Evolutionary conservation across 2,797 vertebrate genomes (phyloP), one percentile per base, ranked within the genome.

Genomic region (Todus mexicanus): DNA sequence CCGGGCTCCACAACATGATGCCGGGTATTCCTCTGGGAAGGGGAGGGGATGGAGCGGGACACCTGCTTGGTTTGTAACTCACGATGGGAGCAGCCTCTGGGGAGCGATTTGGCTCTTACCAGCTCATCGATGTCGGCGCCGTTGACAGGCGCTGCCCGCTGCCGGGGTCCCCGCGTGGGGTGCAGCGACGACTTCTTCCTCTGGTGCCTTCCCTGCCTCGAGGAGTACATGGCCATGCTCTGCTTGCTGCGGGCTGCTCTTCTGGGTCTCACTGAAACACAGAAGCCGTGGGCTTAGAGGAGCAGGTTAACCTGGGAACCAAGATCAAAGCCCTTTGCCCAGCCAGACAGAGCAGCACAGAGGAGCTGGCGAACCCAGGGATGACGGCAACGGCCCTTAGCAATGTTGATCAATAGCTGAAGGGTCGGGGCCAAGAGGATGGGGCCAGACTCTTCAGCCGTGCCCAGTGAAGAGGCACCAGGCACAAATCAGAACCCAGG

Each of bases 111-210:
- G 65, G 54, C 71, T 93, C 98, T 98, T 97, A 99, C 99, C 98
- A 99, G 98, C 91, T 99, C 99, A 5, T 99, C 99, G 2, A 99
- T 98, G 97, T 99, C 99, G 12, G 98, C 97, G 2, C 98, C 98
- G 23, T 98, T 98, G 97, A 94, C 98, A 61, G 98, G 96, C 16
- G 97, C 92, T 13, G 84, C 84, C 94, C 97, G 98, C 38, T 96
- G 97, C 74, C 82, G 97, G 35, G 97, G 57, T 89, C 97, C 94
- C 84, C 95, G 96, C 53, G 89, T 78, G 42, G 97, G 93, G 26
- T 98, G 98, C 10, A 97, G 94, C 0, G 84, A 89, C 43, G 86
- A 96, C 94, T 98, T 99, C 97, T 99, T 99, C 70, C 98, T 92
- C 57, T 98, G 98, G 64, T 97, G 98, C 88, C 98, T 99, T 25